A percentile compares a stretch with the other conserved stretches of the same genome.
Conservation (phyloP, 1,140 invertebrate genomes). For the Drosophila aff. region DNA sequence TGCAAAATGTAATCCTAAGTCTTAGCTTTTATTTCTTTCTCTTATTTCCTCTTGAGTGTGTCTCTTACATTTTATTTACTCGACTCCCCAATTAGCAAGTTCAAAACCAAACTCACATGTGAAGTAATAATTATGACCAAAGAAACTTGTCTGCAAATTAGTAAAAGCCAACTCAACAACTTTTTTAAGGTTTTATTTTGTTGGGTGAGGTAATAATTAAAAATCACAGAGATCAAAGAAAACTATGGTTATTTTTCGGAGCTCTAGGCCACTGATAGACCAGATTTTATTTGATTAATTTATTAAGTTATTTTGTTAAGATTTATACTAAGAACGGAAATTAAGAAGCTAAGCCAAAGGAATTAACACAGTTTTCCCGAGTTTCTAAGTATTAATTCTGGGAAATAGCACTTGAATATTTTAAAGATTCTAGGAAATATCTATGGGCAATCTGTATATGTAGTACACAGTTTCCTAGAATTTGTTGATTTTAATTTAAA, state of each 20-base stretch:
- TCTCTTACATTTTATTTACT: constrained; percentile 19
- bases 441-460: no score
- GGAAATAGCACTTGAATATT: background rate
- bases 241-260: constrained; percentile 3
- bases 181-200: constrained; percentile 28
- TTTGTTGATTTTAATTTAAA: background rate
- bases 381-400: background rate
- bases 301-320: background rate
- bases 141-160: constrained; percentile 71
- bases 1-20: background rate
- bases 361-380: background rate
- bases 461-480: background rate
- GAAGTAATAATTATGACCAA: constrained; percentile 45
- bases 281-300: background rate
- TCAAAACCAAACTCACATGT: constrained; percentile 43
- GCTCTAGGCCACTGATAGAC: background rate
- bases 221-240: constrained; percentile 20
- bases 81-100: constrained; percentile 56
- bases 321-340: background rate
- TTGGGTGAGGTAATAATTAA: constrained; percentile 33
- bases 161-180: constrained; percentile 53
- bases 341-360: background rate
- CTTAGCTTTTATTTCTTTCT: background rate
- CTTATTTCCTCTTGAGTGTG: background rate
- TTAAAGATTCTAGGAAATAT: background rate